Percentiles rank a stretch among this genome's conserved stretches.
These are phyloP conservation scores for Entosphenus tridentatus DNA, from an alignment of 2,113 vertebrate genomes.

Conservation along the genomic window DNA sequence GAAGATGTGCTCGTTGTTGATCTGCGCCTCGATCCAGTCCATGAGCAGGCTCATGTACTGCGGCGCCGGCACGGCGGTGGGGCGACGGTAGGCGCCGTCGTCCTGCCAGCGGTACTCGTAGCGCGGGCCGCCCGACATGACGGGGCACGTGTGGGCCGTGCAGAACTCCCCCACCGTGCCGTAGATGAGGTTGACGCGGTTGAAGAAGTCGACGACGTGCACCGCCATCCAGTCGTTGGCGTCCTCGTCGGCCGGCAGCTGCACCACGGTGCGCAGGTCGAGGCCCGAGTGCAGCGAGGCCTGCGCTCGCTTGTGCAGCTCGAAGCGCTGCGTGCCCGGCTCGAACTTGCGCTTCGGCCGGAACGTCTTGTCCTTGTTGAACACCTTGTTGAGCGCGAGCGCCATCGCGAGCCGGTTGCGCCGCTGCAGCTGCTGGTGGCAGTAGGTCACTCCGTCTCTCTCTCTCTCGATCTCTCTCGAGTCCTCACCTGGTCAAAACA, in stretches of 20 bases:
- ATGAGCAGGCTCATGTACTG: conserved; percentile 91
- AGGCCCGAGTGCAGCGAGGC: conserved; percentile 73
- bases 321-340: conserved; percentile 76
- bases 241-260: conserved; percentile 61
- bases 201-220: conserved; percentile 96
- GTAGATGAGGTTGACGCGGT: conserved; percentile 94
- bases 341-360: conserved; percentile 95
- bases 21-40: conserved; percentile 94
- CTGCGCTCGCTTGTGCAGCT: conserved; percentile 86
- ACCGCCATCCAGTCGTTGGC: conserved; percentile 90
- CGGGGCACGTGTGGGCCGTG: conserved; percentile 57
- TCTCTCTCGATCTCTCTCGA: not conserved
- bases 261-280: conserved; percentile 67
- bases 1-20: conserved; percentile 87
- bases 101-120: conserved; percentile 97
- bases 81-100: conserved; percentile 55
- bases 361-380: conserved; percentile 94
- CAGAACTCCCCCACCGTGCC: conserved; percentile 84
- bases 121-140: conserved; percentile 81
- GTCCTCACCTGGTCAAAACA: not conserved
- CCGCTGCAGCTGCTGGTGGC: not conserved
- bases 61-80: conserved; percentile 59
- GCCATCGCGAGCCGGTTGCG: conserved; percentile 30
- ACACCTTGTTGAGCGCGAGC: conserved; percentile 68
- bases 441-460: not conserved